Evolutionary conservation across 2,113 vertebrate genomes (phyloP).

Genomic region (Micronycteris hirsuta): DNA sequence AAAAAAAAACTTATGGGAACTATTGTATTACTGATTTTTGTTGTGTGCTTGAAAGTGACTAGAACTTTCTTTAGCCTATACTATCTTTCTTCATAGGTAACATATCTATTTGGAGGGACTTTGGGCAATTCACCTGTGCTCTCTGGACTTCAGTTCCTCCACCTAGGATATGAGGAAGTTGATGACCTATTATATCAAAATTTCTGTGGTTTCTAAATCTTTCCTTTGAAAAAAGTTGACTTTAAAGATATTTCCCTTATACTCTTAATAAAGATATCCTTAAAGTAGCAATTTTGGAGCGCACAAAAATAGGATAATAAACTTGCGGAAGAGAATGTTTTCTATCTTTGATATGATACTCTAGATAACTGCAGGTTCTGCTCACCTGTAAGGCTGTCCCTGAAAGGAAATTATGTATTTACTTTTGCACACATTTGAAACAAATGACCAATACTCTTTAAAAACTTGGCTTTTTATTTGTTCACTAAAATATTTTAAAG

Average conservation of each 20-base stretch:
- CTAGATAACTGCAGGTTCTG: not conserved
- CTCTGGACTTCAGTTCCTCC: not conserved
- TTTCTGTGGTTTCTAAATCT: not conserved
- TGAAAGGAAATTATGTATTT: not conserved
- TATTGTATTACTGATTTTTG: not conserved
- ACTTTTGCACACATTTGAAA: not conserved
- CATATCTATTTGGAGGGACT: not conserved
- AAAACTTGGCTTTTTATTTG: not conserved
- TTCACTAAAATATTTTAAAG: slow-evolving; percentile 16
- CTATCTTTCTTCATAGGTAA: not conserved
- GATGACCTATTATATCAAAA: not conserved
- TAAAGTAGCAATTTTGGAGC: not conserved
- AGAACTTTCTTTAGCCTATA: not conserved
- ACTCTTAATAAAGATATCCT: not conserved
- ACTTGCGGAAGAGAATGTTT: not conserved
- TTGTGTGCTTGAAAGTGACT: not conserved
- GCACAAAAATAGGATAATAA: not conserved
- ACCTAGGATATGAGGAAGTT: not conserved
- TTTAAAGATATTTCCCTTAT: not conserved
- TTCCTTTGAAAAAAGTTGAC: not conserved
- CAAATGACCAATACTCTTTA: not conserved
- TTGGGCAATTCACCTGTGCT: not conserved
- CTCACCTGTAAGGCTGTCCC: not conserved
- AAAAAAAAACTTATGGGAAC: slow-evolving; percentile 15
- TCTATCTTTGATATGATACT: not conserved